phyloP scores from a whole-genome alignment of 1,140 invertebrate genomes.

The Lepidurus apus region DNA sequence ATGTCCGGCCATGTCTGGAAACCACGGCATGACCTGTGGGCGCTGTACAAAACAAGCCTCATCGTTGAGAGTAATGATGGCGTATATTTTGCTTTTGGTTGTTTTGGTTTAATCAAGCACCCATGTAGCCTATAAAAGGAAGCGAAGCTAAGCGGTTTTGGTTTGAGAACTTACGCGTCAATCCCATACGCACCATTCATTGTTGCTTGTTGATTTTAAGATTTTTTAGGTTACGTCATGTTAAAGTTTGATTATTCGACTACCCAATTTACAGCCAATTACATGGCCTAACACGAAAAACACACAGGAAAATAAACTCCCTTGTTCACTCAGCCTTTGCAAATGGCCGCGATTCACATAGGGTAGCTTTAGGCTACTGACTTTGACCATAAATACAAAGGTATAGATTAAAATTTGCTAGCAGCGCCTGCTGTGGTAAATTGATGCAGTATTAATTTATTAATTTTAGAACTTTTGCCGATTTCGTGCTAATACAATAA shows the following conservation, averaged over 20 bases:
- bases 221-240: neutral
- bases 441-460: neutral
- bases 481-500: too few relatives aligned
- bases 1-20: neutral
- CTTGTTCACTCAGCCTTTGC: neutral
- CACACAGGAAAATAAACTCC: slow-evolving; percentile 12
- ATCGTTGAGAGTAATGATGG: neutral
- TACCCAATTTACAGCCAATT: neutral
- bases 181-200: neutral
- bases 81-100: neutral
- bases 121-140: neutral
- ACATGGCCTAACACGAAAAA: neutral
- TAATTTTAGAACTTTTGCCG: neutral
- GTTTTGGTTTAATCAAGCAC: neutral
- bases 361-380: neutral
- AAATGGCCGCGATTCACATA: neutral
- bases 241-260: neutral
- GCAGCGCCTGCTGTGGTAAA: neutral
- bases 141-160: neutral
- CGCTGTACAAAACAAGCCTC: neutral
- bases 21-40: neutral
- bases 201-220: neutral
- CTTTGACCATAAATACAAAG: neutral
- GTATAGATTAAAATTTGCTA: neutral
- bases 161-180: neutral